Conservation (phyloP, 2,888 invertebrate species). For the Drosophila subquinaria region DNA sequence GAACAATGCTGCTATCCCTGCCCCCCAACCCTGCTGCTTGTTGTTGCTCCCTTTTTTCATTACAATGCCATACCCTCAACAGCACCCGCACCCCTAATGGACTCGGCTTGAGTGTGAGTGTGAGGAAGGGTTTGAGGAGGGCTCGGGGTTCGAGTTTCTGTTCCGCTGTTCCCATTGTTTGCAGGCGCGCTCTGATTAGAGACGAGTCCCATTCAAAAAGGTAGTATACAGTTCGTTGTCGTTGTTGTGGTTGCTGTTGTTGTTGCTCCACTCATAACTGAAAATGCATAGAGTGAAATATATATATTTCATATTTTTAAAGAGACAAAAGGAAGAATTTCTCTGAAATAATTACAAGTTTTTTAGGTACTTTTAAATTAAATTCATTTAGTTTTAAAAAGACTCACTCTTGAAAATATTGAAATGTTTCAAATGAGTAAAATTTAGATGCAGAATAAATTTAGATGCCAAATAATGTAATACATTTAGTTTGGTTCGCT, state of each 20-base stretch:
- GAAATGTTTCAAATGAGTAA: not conserved
- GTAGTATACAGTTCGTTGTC: constrained; percentile 53
- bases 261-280: constrained; percentile 35
- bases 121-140: not conserved
- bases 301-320: constrained; percentile 37
- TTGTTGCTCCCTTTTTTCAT: constrained; percentile 68
- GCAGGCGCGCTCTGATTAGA: constrained; percentile 79
- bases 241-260: constrained; percentile 11
- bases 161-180: constrained; percentile 63
- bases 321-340: constrained; percentile 6
- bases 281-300: constrained; percentile 48
- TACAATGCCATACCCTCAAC: constrained; percentile 51
- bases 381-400: not conserved
- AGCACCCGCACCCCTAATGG: constrained; percentile 34
- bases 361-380: constrained; percentile 5
- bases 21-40: not conserved
- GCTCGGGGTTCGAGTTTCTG: constrained; percentile 21
- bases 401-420: not conserved
- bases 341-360: constrained; percentile 7
- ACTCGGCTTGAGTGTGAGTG: constrained; percentile 26
- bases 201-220: constrained; percentile 66
- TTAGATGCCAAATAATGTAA: not conserved
- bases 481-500: no score
- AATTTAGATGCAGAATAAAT: not conserved
- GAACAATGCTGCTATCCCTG: constrained; percentile 63